Evolutionary conservation across 2,113 vertebrate species (phyloP).

Genomic region (Xenopus tropicalis): DNA sequence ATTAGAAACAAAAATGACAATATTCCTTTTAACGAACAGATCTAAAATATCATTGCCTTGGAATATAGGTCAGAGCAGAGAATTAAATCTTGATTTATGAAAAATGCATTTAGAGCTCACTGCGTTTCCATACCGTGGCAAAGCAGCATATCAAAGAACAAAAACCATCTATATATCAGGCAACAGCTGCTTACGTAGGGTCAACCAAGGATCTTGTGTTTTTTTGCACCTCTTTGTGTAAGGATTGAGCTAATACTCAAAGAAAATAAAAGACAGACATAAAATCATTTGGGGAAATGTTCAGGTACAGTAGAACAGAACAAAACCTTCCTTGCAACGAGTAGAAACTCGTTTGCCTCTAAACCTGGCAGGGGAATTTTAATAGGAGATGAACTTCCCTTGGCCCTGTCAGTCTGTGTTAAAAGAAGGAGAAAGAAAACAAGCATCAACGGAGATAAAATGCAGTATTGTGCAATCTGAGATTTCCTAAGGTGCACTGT

Average conservation of each 20-base stretch:
- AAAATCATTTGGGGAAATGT: slow-evolving; percentile 13
- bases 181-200: slow-evolving; percentile 1
- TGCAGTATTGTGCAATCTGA: neutral
- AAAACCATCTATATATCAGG: slow-evolving; percentile 7
- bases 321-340: slow-evolving; percentile 30
- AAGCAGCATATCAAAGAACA: neutral
- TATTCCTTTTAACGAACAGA: too few relatives aligned
- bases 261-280: slow-evolving; percentile 14
- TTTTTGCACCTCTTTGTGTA: slow-evolving; percentile 11
- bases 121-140: neutral
- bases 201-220: slow-evolving; percentile 17
- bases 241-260: slow-evolving; percentile 20
- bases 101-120: neutral
- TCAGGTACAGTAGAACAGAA: slow-evolving; percentile 30
- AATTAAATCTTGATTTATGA: slow-evolving; percentile 16
- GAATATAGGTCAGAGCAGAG: too few relatives aligned
- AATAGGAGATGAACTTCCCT: slow-evolving; percentile 19
- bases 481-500: neutral
- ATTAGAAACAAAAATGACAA: too few relatives aligned
- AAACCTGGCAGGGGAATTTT: slow-evolving; percentile 19
- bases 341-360: slow-evolving; percentile 14
- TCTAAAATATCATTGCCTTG: neutral
- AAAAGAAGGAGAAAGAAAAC: slow-evolving; percentile 13
- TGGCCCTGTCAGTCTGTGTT: slow-evolving; percentile 32
- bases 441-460: neutral